Base-by-base conservation (phyloP, 2,888 invertebrate genomes). In the Amphiduros pacificus region DNA sequence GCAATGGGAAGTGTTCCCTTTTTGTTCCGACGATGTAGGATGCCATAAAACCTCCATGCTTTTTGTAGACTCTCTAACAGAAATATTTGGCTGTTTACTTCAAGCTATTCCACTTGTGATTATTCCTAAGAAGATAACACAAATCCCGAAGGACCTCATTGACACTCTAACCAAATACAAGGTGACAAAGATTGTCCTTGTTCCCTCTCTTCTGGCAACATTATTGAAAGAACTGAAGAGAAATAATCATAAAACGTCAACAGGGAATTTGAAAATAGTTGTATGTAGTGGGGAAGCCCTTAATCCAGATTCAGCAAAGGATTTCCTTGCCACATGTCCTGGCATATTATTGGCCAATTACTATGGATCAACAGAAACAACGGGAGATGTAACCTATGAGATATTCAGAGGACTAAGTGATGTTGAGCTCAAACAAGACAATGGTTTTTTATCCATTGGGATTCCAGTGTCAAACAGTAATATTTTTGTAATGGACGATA, bases 41-140 rank as follows among this genome's bases (percentile, higher is more conserved):
- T 89, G 92, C 0, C 94, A 94, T 84, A 94, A 94, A 83, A 94
- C 94, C 0, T 91, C 94, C 0, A 83, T 94, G 22, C 94, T 94
- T 0, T 95, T 94, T 77, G 93, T 94, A 2, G 94, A 94, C 79
- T 91, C 93, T 0, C 89, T 93, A 9, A 87, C 90, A 1, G 94
- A 94, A 85, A 88, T 94, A 60, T 93, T 93, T 90, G 91, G 91
- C 0, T 91, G 93, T 0, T 78, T 94, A 50, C 84, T 94, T 20
- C 89, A 89, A 66, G 90, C 89, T 11, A 82, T 87, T 63, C 86
- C 90, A 0, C 78, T 94, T 57, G 78, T 94, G 22, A 88, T 94
- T 3, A 86, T 94, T 9, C 87, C 92, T 0, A 89, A 89, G 74
- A 86, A 86, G 17, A 84, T 88, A 0, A 92, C 91, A 0, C 88